These are phyloP conservation scores for Luidia sarsii DNA, from an alignment of 53 echinoderm and acorn worm genomes.

Conservation along the genomic window DNA sequence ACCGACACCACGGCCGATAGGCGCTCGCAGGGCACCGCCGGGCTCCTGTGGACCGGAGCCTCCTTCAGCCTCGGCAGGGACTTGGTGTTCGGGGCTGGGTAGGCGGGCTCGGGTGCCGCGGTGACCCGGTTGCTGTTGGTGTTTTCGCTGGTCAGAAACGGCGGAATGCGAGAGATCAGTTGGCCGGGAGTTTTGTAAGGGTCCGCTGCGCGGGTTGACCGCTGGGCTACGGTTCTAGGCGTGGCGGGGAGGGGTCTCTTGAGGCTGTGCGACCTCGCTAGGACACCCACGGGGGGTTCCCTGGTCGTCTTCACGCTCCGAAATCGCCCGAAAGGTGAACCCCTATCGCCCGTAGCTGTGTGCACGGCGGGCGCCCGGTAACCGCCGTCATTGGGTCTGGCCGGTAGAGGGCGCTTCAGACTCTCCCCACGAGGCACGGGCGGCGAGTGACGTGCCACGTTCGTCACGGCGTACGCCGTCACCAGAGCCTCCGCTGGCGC, in stretches of 20 bases:
- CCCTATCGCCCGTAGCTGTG: not conserved
- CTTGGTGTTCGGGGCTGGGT: not conserved
- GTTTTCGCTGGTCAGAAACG: constrained; percentile 26
- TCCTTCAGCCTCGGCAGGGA: not conserved
- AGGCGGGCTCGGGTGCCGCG: not conserved
- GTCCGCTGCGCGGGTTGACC: not conserved
- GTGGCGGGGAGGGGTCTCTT: constrained; percentile 53
- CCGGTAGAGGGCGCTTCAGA: constrained; percentile 39
- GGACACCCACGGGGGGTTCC: constrained; percentile 21
- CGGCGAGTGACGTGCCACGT: constrained; percentile 13
- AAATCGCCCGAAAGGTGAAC: constrained; percentile 16
- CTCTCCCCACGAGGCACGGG: constrained; percentile 4
- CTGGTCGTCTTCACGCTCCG: constrained; percentile 22
- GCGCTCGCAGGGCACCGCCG: not conserved
- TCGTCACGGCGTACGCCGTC: constrained; percentile 40
- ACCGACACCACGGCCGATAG: constrained; percentile 18
- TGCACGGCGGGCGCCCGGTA: constrained; percentile 9
- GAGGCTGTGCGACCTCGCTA: constrained; percentile 36
- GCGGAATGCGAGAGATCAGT: constrained; percentile 32
- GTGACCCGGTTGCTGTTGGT: not conserved
- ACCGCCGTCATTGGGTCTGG: constrained; percentile 1
- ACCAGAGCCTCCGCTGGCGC: constrained; percentile 15
- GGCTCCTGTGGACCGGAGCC: not conserved
- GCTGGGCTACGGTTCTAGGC: not conserved
- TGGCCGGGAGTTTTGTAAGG: constrained; percentile 4